These are phyloP conservation scores for Austrofundulus limnaeus DNA, from an alignment of 2,113 vertebrate species.

Conservation along the genomic window DNA sequence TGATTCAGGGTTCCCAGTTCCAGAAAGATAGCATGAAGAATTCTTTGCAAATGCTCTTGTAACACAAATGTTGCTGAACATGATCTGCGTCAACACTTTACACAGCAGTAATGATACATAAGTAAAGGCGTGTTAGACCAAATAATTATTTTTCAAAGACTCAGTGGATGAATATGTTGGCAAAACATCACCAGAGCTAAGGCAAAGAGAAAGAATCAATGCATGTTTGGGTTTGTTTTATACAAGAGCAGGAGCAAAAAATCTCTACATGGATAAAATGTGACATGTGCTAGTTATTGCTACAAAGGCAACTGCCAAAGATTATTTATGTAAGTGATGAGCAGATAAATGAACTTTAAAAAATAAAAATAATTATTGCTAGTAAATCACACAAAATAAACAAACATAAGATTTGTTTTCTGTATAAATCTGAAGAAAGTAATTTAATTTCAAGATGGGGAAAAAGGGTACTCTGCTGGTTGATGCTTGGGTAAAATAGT, in stretches of 20 bases:
- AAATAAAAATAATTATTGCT: too few relatives aligned
- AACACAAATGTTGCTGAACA: slow-evolving; percentile 1
- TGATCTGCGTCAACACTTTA: neutral
- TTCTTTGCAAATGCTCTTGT: slow-evolving; percentile 17
- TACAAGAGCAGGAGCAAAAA: slow-evolving; percentile 9
- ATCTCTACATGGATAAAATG: slow-evolving; percentile 27
- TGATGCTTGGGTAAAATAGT: too few relatives aligned
- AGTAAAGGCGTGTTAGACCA: slow-evolving; percentile 9
- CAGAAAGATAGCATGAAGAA: neutral
- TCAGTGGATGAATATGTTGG: slow-evolving; percentile 25
- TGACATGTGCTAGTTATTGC: slow-evolving; percentile 2
- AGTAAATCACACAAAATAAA: neutral
- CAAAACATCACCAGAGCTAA: slow-evolving; percentile 32
- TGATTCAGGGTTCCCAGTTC: slow-evolving; percentile 45
- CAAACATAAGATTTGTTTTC: slow-evolving; percentile 1
- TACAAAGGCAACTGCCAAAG: neutral
- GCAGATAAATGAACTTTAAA: too few relatives aligned
- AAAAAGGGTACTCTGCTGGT: neutral
- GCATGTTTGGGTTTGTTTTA: slow-evolving; percentile 18
- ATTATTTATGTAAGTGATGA: neutral
- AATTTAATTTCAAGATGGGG: slow-evolving; percentile 2
- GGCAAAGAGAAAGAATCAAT: slow-evolving; percentile 42
- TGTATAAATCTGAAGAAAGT: neutral
- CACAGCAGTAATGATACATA: slow-evolving; percentile 7
- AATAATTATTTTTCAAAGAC: slow-evolving; percentile 18